These are phyloP conservation scores for Ophioninae sp. DNA, from an alignment of 2,888 invertebrate species.

Conservation along the genomic window DNA sequence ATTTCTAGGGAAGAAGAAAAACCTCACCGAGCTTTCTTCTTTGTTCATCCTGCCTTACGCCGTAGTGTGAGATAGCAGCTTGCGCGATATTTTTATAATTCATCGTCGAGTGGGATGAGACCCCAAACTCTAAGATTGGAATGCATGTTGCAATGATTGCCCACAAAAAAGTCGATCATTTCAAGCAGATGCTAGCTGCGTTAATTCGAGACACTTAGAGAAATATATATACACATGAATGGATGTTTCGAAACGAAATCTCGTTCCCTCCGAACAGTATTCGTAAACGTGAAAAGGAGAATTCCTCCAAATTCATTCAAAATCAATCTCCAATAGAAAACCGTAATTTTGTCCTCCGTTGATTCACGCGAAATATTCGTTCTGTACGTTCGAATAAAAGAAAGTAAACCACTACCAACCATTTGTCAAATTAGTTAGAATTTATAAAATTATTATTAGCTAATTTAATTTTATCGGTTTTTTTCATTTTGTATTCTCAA, in stretches of 20 bases:
- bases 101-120: slow-evolving; percentile 16
- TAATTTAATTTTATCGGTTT: no score
- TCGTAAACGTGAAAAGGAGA: neutral
- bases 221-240: neutral
- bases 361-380: neutral
- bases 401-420: neutral
- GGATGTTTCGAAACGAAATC: neutral
- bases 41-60: neutral
- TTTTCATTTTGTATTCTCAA: no score
- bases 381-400: neutral
- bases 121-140: slow-evolving; percentile 48
- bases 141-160: slow-evolving; percentile 46
- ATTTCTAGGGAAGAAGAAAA: slow-evolving; percentile 7
- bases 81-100: slow-evolving; percentile 20
- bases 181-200: slow-evolving; percentile 40
- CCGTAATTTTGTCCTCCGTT: no score
- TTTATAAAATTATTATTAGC: no score
- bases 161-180: slow-evolving; percentile 14
- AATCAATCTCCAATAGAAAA: neutral
- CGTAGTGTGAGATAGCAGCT: neutral
- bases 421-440: no score
- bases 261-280: neutral
- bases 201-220: slow-evolving; percentile 9
- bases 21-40: slow-evolving; percentile 4
- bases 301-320: neutral